Conservation (phyloP, 2,888 invertebrate species). For the Aplocera efformata region DNA sequence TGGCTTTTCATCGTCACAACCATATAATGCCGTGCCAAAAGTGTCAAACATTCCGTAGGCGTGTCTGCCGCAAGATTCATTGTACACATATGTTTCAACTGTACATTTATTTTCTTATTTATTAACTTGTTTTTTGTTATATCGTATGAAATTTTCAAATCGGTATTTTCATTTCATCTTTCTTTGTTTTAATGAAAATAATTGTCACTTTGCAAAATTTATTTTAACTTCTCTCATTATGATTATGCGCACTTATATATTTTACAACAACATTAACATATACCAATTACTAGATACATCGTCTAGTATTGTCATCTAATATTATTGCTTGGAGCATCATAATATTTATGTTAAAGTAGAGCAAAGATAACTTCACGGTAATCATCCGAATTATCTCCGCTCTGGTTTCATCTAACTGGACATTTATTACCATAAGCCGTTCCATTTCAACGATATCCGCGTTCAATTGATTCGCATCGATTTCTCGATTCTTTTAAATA, state of each 20-base stretch:
- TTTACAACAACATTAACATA: too few relatives aligned
- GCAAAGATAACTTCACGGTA: constrained; percentile 10
- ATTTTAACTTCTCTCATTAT: too few relatives aligned
- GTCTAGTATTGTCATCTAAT: not conserved
- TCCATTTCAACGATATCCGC: constrained; percentile 13
- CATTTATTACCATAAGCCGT: constrained; percentile 15
- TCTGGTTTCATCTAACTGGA: constrained; percentile 19
- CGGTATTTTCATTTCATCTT: not conserved
- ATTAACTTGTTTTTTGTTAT: constrained; percentile 12
- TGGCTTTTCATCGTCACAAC: constrained; percentile 1
- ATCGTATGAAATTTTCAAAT: not conserved
- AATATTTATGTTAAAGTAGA: constrained; percentile 6
- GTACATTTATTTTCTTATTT: constrained; percentile 2
- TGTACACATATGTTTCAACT: constrained; percentile 3
- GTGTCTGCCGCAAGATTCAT: constrained; percentile 19
- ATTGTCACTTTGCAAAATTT: too few relatives aligned
- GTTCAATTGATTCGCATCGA: constrained; percentile 20
- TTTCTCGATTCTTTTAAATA: constrained; percentile 10
- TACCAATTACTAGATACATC: not conserved
- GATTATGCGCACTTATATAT: too few relatives aligned
- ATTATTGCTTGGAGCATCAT: not conserved
- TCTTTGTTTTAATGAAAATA: too few relatives aligned
- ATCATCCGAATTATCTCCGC: constrained; percentile 19
- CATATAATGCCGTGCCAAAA: constrained; percentile 12
- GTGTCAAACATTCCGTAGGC: constrained; percentile 10